Percentiles rank a stretch among this genome's conserved stretches.
Evolutionary conservation across 2,888 invertebrate species (phyloP).

Genomic region (Thymelicus acteon): DNA sequence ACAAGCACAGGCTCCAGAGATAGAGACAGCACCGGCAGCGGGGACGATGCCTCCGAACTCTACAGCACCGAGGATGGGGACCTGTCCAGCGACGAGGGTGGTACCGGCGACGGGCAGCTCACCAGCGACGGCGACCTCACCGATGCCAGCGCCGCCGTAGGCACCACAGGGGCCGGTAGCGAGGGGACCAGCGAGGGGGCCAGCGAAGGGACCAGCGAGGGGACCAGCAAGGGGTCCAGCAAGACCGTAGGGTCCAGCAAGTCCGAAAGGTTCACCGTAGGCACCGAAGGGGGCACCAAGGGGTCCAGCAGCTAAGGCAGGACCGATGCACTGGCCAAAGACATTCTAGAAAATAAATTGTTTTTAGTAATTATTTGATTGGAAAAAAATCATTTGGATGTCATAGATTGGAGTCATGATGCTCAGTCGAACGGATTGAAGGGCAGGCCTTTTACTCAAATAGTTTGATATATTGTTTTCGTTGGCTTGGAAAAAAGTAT

Average conservation of each 20-base stretch:
- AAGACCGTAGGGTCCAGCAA: background rate
- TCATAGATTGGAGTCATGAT: too few relatives aligned
- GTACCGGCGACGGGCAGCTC: conserved; percentile 50
- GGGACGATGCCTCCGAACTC: conserved; percentile 51
- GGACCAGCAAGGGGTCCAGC: conserved; percentile 37
- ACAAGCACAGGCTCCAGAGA: conserved; percentile 50
- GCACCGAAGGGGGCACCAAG: conserved; percentile 11
- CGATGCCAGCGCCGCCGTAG: conserved; percentile 49
- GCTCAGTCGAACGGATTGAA: too few relatives aligned
- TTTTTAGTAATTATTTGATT: too few relatives aligned
- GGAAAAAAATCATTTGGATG: background rate
- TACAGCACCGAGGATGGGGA: conserved; percentile 54
- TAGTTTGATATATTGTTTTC: too few relatives aligned
- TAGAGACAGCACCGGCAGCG: conserved; percentile 51
- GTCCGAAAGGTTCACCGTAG: conserved; percentile 4
- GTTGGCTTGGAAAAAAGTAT: too few relatives aligned
- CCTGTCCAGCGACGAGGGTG: conserved; percentile 51
- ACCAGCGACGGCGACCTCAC: conserved; percentile 46
- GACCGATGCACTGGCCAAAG: conserved; percentile 1
- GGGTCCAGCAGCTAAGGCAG: background rate
- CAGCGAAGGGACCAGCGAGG: background rate
- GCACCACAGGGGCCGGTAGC: conserved; percentile 26
- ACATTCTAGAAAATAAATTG: background rate
- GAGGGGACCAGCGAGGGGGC: background rate
- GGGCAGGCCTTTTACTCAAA: background rate